phyloP scores from a whole-genome alignment of 2,888 invertebrate genomes.

The Ophion obscuratus region DNA sequence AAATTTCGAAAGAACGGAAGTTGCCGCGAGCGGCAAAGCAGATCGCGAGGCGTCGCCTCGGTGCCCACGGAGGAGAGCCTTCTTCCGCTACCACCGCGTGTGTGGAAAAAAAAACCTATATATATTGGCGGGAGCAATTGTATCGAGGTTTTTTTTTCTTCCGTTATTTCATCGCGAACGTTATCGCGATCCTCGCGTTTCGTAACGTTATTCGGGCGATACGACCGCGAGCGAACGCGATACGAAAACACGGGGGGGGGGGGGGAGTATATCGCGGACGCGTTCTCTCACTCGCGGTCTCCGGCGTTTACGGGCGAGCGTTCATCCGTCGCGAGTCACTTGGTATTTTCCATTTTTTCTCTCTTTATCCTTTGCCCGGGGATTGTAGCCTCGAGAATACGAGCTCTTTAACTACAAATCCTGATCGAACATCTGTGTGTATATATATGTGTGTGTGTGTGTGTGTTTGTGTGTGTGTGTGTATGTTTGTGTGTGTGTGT shows the following conservation, averaged over 20 bases:
- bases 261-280: no score
- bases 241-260: no score
- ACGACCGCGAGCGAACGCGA: no score
- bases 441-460: not conserved
- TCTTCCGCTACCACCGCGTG: constrained; percentile 59
- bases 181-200: no score
- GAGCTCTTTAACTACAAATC: constrained; percentile 43
- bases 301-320: not conserved
- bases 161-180: no score
- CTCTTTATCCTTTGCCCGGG: constrained; percentile 39
- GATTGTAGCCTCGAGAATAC: constrained; percentile 30
- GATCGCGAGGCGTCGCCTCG: constrained; percentile 73
- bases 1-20: constrained; percentile 78
- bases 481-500: not conserved
- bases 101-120: not conserved
- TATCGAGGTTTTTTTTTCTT: no score
- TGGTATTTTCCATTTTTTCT: constrained; percentile 12
- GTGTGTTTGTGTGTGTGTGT: not conserved
- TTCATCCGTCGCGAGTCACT: not conserved
- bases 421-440: constrained; percentile 15
- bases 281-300: no score
- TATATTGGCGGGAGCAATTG: no score
- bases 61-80: constrained; percentile 71
- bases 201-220: no score
- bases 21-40: constrained; percentile 72